These are phyloP conservation scores for Temnothorax nylanderi DNA, from an alignment of 1,140 invertebrate species.

Conservation along the genomic window DNA sequence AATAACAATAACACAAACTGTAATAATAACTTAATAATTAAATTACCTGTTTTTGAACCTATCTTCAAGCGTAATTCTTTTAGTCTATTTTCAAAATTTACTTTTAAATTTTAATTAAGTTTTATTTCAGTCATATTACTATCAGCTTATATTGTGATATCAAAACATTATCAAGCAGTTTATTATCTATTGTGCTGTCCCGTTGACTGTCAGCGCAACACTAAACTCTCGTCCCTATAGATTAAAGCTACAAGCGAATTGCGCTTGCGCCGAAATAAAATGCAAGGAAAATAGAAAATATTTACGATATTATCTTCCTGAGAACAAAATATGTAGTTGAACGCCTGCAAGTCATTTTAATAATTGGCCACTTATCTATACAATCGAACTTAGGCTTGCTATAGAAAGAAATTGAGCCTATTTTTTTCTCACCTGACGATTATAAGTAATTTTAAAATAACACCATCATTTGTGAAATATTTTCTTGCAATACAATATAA, in stretches of 20 bases:
- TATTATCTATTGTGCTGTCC: background rate
- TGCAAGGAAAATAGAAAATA: background rate
- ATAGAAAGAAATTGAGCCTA: background rate
- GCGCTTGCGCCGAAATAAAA: background rate
- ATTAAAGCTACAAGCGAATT: background rate
- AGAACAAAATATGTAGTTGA: background rate
- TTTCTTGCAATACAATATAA: background rate
- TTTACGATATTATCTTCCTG: background rate
- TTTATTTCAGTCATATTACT: background rate
- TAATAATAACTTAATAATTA: background rate
- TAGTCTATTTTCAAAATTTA: background rate
- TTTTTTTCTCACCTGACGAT: background rate
- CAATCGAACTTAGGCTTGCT: background rate
- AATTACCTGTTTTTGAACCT: background rate
- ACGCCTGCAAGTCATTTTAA: background rate
- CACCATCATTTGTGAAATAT: background rate
- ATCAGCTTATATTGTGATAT: background rate
- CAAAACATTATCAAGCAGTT: background rate
- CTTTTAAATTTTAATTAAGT: background rate
- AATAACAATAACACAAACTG: background rate
- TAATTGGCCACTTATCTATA: constrained; percentile 2
- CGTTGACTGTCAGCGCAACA: background rate
- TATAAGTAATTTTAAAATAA: constrained; percentile 9
- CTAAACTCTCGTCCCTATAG: background rate
- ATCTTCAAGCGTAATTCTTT: background rate